Conservation (phyloP, 2,113 vertebrate species). For the Rhynchopsitta pachyrhyncha region DNA sequence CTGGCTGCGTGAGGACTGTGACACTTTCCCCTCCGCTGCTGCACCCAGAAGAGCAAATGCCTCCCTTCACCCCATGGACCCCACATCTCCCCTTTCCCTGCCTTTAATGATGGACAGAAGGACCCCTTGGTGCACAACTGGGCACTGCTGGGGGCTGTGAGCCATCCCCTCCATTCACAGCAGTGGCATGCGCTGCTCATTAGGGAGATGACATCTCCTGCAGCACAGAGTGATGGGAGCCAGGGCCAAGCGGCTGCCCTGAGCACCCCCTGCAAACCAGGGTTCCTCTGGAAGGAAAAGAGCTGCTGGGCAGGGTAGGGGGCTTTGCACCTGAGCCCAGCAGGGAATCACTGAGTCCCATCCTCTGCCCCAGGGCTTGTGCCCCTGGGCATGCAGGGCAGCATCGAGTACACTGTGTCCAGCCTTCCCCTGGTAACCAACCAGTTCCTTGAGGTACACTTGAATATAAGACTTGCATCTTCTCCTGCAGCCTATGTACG, state of each 20-base stretch:
- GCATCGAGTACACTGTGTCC: conserved; percentile 56
- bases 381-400: conserved; percentile 63
- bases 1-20: not conserved
- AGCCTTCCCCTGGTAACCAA: conserved; percentile 60
- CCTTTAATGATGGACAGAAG: not conserved
- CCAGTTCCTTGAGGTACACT: conserved; percentile 61
- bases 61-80: not conserved
- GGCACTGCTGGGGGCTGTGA: fast-evolving
- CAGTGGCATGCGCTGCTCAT: fast-evolving
- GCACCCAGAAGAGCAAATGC: not conserved
- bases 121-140: not conserved
- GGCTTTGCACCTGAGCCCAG: fast-evolving
- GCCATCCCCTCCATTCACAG: not conserved
- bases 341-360: fast-evolving
- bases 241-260: not conserved
- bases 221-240: not conserved
- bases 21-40: fast-evolving
- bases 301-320: fast-evolving
- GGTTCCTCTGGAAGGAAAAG: not conserved
- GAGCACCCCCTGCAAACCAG: not conserved
- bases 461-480: conserved; percentile 46
- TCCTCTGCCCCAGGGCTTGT: conserved; percentile 56
- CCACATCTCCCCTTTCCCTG: not conserved
- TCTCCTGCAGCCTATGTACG: fast-evolving
- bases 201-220: not conserved